Conservation (phyloP, 2,797 vertebrate species). For the Sternarchorhynchus goeldii region DNA sequence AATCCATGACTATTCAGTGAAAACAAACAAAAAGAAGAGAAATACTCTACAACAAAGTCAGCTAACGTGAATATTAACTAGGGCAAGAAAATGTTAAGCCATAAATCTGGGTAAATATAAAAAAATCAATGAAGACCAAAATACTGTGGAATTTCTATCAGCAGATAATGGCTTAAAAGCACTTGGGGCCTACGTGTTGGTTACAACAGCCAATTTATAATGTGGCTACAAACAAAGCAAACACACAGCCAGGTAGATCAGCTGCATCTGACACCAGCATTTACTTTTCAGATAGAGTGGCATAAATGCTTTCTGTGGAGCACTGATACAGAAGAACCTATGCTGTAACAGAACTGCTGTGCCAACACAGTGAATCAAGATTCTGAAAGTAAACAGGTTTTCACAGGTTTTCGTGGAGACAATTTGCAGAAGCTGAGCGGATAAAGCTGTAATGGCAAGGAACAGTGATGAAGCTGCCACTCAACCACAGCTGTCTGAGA, state of each 20-base stretch:
- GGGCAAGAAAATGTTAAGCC: slow-evolving; percentile 1
- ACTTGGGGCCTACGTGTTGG: neutral
- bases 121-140: slow-evolving; percentile 15
- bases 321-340: slow-evolving; percentile 36
- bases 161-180: neutral
- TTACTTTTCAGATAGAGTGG: slow-evolving; percentile 50
- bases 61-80: neutral
- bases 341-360: slow-evolving; percentile 25
- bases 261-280: slow-evolving; percentile 53
- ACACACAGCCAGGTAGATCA: slow-evolving; percentile 35
- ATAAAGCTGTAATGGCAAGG: slow-evolving; percentile 37
- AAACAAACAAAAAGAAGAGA: neutral
- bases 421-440: slow-evolving; percentile 44
- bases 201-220: slow-evolving; percentile 32
- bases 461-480: slow-evolving; percentile 9
- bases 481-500: slow-evolving; percentile 22
- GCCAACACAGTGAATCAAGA: slow-evolving; percentile 19
- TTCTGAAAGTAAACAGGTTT: slow-evolving; percentile 53
- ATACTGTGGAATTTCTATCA: slow-evolving; percentile 3
- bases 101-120: slow-evolving; percentile 1
- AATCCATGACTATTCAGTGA: neutral
- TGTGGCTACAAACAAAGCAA: slow-evolving; percentile 24
- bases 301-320: slow-evolving; percentile 54
- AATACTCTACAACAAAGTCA: neutral
- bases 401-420: slow-evolving; percentile 2